Base-by-base conservation (phyloP, 2,797 vertebrate genomes). In the Zenarchopterus dispar region DNA sequence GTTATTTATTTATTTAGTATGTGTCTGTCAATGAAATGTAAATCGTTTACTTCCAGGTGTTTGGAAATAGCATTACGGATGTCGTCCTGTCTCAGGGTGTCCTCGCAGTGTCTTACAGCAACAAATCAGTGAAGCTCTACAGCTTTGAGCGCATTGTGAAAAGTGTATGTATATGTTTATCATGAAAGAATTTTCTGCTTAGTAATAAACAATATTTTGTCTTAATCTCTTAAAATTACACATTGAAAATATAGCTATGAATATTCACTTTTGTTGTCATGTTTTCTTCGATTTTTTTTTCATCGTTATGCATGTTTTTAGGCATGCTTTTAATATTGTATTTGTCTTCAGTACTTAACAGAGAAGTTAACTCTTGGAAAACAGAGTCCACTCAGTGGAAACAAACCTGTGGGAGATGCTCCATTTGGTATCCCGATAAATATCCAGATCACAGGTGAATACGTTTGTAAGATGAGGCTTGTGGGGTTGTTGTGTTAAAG, bases 361-460 rank as follows among this genome's bases (percentile, higher is more conserved):
- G 93, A 94, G 77, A 87, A 91, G 48, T 86, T 94, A 85, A 78
- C 85, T 24, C 85, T 99, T 84, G 97, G 96, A 84, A 88, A 93
- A 77, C 84, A 87, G 76, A 96, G 94, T 91, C 92, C 91, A 78
- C 94, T 95, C 89, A 93, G 93, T 79, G 93, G 92, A 78, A 90
- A 91, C 62, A 84, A 89, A 88, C 87, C 89, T 62, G 96, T 99
- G 67, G 98, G 98, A 88, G 93, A 95, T 50, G 82, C 87, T 87
- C 95, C 95, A 2, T 95, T 94, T 91, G 98, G 98, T 74, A 94
- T 99, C 84, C 97, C 98, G 1, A 93, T 94, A 84, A 99, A 99
- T 88, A 95, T 98, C 87, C 93, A 95, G 87, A 94, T 99, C 84
- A 95, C 93, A 91, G 97, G 98, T 97, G 92, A 28, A 79, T 67